phyloP scores from a whole-genome alignment of 2,888 invertebrate species.

The Bombylius discolor region DNA sequence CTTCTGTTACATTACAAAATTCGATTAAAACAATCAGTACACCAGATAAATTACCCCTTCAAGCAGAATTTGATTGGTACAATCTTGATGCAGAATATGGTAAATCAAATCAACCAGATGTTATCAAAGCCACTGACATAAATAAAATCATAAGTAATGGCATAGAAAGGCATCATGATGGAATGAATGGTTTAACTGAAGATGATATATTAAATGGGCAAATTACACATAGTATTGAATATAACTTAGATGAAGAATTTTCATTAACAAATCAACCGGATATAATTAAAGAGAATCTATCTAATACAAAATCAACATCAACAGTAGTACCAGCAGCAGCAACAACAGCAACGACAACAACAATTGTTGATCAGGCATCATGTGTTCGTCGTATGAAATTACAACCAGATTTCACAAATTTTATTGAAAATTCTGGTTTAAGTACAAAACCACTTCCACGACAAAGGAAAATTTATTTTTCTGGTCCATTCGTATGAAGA shows the following conservation, averaged over 20 bases:
- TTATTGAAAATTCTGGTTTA: constrained; percentile 30
- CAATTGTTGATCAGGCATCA: constrained; percentile 13
- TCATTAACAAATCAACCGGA: constrained; percentile 20
- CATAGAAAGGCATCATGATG: not conserved
- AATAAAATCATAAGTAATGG: constrained; percentile 5
- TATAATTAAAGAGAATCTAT: constrained; percentile 17
- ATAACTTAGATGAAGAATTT: constrained; percentile 35
- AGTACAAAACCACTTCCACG: constrained; percentile 32
- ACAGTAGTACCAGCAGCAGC: not conserved
- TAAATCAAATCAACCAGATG: constrained; percentile 20
- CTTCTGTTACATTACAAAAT: not conserved
- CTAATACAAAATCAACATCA: constrained; percentile 5
- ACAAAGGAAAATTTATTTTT: constrained; percentile 33
- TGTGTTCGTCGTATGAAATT: constrained; percentile 17
- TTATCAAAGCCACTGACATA: constrained; percentile 19
- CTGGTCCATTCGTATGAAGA: constrained; percentile 32
- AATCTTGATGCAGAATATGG: constrained; percentile 36
- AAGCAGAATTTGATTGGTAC: constrained; percentile 37
- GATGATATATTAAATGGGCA: not conserved
- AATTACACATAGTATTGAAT: constrained; percentile 23
- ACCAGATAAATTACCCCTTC: constrained; percentile 25
- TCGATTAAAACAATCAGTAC: constrained; percentile 5
- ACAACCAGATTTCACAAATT: constrained; percentile 28
- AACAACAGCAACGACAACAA: not conserved
- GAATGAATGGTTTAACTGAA: not conserved